Evolutionary conservation across 2,888 invertebrate genomes (phyloP), one percentile per base, ranked within the genome.

Genomic region (Chironomus tentans): DNA sequence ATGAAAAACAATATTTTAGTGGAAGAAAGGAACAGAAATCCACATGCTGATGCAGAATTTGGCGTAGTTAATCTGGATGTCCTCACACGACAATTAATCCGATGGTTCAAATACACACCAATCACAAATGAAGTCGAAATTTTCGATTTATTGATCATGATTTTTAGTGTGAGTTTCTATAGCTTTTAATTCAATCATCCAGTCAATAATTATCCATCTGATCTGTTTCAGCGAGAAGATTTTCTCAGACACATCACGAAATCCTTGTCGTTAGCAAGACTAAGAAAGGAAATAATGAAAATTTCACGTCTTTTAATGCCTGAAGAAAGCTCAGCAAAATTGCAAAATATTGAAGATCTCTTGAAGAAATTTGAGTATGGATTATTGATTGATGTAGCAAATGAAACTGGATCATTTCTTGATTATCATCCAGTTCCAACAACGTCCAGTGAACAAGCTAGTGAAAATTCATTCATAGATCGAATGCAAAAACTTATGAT

Each of bases 131-230:
- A 38, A 10, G 4, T 12, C 3, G 72, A 72, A 21, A 46, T 72
- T 28, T 38, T 72, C 4, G 38, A 72, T 72, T 7, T 72, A 12
- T 6, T 72, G 3, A 38, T 22, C 5, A 13, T 72, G n/a, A 61
- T 72, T 28, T 61, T 72, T 1, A 72, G 72, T 24, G 72, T 72
- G 28, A 72, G 72, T 13, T 71, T 68, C 5, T 47, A 21, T 47
- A 47, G 10, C 10, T 4, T 15, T 47, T 70, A 4, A 69, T 15
- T 47, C 10, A 4, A 38, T 12, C 4, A 13, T 24, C 13, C n/a
- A 22, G 0, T 24, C 3, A 4, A 6, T 7, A 18, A 15, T 2
- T 0, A n/a, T 7, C 7, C 18, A 56, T 50, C 15, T 56, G 50
- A 50, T 46, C n/a, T 4, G 18, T 72, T 72, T 2, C 46, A 72